Evolutionary conservation across 2,888 invertebrate genomes (phyloP), one percentile per base, ranked within the genome.

Genomic region (Bembecia ichneumoniformis): DNA sequence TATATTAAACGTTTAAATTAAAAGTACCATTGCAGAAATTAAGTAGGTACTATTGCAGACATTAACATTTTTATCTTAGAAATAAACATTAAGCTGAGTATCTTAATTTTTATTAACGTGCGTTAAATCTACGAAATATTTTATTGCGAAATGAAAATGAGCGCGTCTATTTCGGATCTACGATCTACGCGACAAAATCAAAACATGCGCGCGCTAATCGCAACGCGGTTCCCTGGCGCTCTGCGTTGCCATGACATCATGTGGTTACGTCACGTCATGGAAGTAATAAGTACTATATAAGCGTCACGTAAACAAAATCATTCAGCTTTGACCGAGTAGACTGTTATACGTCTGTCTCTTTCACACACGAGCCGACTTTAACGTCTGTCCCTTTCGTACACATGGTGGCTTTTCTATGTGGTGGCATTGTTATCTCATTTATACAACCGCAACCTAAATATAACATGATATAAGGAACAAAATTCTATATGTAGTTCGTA

Each of bases 191-290:
- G 15, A 20, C 17, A 47, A 48, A 52, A 44, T 44, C 44, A 47
- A 52, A 54, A 48, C 49, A 28, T 49, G 52, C 56, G 35, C 50
- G 52, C 56, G 55, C 56, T 9, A 28, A 28, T 28, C 28, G n/a
- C 9, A 20, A 28, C 28, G 28, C 9, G 28, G 28, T 28, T 28
- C 9, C 28, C 28, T 9, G 5, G 28, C 28, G 35, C 57, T 57
- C 55, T 54, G 57, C 66, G 73, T 77, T 77, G 62, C 74, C 75
- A 82, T 83, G 82, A 82, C 78, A 78, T 82, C 81, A 82, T 77
- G 70, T 57, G 68, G 67, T 75, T 76, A 74, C 76, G 70, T 78
- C 77, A n/a, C n/a, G n/a, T n/a, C n/a, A n/a, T n/a, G n/a, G n/a
- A n/a, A n/a, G n/a, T n/a, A n/a, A n/a, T n/a, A n/a, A n/a, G n/a